Evolutionary conservation across 2,888 invertebrate genomes (phyloP), one percentile per base, ranked within the genome.

Genomic region (Litoditis marina): DNA sequence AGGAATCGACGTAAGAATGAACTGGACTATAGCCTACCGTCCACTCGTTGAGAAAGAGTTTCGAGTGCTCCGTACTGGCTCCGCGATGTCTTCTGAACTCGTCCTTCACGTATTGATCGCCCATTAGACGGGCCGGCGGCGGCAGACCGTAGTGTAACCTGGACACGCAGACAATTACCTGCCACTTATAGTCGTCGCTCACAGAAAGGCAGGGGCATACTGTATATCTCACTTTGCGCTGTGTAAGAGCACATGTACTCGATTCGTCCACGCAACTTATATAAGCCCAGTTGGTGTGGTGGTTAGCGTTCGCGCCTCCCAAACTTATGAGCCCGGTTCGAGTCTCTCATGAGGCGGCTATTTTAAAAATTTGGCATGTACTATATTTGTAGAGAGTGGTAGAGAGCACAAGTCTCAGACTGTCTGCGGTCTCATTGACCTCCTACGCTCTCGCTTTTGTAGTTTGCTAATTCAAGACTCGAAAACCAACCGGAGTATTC

Each of bases 81-180:
- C 8, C 36, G 36, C 36, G 36, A 36, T 36, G 13, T 11, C 69
- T 59, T 55, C 46, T 66, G 64, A 79, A 79, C 58, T 79, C 79
- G 49, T 74, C 74, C 60, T 75, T 76, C 7, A 79, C 79, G 54
- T 79, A 79, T 5, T 67, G 57, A 63, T 79, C 79, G 54, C 79
- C 79, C 68, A 79, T 76, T 8, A 74, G 39, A 22, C 78, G 65
- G 8, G 76, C 79, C 16, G 65, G 66, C 8, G 67, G 31, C 22
- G 79, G 79, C 13, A 79, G 66, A 6, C 79, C 79, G 63, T 78
- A 79, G 60, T 79, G 79, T 1, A 79, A 63, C 34, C 79, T 75
- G 39, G 53, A 62, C 6, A 53, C 55, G 25, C 13, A 39, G 25
- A 28, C 44, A 16, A 31, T 46, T 16, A 42, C 25, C 49, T 25